Base-by-base conservation (phyloP, 2,888 invertebrate species). In the Parnassius apollo region DNA sequence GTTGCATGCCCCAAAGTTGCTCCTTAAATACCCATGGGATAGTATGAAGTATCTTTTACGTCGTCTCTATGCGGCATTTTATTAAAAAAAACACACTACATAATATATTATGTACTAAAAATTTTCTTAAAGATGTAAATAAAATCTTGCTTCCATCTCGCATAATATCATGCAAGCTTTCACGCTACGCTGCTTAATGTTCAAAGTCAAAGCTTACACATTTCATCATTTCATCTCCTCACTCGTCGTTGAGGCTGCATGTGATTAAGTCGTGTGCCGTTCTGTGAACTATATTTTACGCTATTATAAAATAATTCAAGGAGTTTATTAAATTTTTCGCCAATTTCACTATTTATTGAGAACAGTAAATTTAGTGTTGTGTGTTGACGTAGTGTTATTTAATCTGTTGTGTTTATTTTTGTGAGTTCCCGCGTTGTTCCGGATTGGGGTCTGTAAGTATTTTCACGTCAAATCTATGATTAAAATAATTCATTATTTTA, bases 121-220 rank as follows among this genome's bases (percentile, higher is more conserved):
- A 18, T 18, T 25, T 25, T 25, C 2, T 4, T 50, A 49, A 35
- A 52, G 35, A 4, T 52, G 35, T 7, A 3, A 25, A 18, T 18
- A 59, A 70, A 12, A 52, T 49, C 18, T 49, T 62, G 49, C 9
- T 50, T 62, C 62, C 48, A 11, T 69, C 53, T 68, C 22, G 68
- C 75, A 75, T 74, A 65, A 59, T 9, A 44, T 64, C 60, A 46
- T 74, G 68, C 66, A 74, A 78, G 83, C 83, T 83, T 83, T 83
- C 82, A 75, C 82, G 75, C 65, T 52, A 60, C 62, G 42, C 53
- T 62, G 57, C 57, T 51, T 55, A 56, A 63, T 60, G 68, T 66
- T 69, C 67, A 66, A 66, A 69, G 54, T 70, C 22, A 42, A 35
- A 44, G 42, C 35, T 46, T 65, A 68, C 67, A 64, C 68, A 65